These are phyloP conservation scores for Phoenicopterus ruber DNA, from an alignment of 2,113 vertebrate species.

Conservation along the genomic window DNA sequence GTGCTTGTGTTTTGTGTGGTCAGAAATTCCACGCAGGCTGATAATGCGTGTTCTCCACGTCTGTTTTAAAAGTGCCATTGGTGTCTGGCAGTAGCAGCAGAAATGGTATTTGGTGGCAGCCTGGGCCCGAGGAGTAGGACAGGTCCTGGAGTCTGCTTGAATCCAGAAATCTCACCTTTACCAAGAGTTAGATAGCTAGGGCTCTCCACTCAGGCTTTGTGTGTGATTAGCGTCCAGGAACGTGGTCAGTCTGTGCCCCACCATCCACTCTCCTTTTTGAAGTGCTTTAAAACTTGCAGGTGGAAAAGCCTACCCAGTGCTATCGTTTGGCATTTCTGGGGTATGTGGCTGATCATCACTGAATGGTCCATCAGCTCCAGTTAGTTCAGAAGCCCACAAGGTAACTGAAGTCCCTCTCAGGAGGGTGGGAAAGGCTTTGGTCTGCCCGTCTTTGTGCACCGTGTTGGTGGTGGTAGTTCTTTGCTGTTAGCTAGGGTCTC, in stretches of 20 bases:
- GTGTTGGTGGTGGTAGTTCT: neutral
- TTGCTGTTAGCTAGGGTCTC: neutral
- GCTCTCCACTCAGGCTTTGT: neutral
- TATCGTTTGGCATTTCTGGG: neutral
- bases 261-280: neutral
- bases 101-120: neutral
- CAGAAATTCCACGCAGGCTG: neutral
- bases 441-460: neutral
- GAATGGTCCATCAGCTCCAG: neutral
- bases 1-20: neutral
- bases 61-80: neutral
- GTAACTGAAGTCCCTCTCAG: neutral
- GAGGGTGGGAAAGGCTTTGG: neutral
- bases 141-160: neutral
- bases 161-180: neutral
- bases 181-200: neutral
- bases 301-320: neutral
- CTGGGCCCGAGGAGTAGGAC: neutral
- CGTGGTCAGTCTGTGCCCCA: neutral
- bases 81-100: neutral
- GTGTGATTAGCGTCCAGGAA: neutral
- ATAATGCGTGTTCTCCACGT: fast-evolving
- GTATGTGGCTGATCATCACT: neutral
- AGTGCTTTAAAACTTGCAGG: neutral
- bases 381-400: neutral